These are phyloP conservation scores for Temnothorax longispinosus DNA, from an alignment of 1,140 invertebrate species.

Conservation along the genomic window DNA sequence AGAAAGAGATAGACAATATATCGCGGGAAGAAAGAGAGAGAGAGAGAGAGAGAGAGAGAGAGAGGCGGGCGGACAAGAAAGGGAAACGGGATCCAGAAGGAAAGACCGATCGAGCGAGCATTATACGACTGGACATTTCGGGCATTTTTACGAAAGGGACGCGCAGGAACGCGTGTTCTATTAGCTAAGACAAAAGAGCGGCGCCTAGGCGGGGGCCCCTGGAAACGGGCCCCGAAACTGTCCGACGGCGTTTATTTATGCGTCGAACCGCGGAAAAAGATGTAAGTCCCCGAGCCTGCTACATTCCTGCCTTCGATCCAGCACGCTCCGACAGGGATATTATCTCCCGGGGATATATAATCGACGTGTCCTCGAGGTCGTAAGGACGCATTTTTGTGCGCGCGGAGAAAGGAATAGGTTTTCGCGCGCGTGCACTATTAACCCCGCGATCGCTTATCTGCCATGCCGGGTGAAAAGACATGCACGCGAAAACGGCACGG, in stretches of 20 bases:
- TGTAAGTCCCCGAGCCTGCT: slow-evolving; percentile 81
- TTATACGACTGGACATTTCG: slow-evolving; percentile 85
- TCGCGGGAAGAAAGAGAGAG: background rate
- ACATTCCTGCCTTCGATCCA: slow-evolving; percentile 77
- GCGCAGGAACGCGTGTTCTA: slow-evolving; percentile 85
- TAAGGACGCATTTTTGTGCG: slow-evolving; percentile 71
- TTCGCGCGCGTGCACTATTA: slow-evolving; percentile 26
- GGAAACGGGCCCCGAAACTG: slow-evolving; percentile 75
- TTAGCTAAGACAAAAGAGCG: slow-evolving; percentile 86
- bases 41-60: background rate
- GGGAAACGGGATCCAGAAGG: slow-evolving; percentile 46
- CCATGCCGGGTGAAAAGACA: background rate
- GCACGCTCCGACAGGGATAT: slow-evolving; percentile 71
- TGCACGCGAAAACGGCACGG: slow-evolving; percentile 50
- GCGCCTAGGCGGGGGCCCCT: slow-evolving; percentile 81
- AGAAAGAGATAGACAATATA: slow-evolving; percentile 26
- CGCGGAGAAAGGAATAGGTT: slow-evolving; percentile 21
- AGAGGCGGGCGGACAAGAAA: slow-evolving; percentile 33
- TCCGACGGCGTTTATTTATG: slow-evolving; percentile 85
- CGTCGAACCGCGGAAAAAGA: slow-evolving; percentile 85
- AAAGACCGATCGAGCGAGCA: slow-evolving; percentile 79
- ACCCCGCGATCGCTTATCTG: slow-evolving; percentile 51
- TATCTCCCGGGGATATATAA: slow-evolving; percentile 74
- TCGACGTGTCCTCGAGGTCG: slow-evolving; percentile 73
- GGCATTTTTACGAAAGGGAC: slow-evolving; percentile 83